These are phyloP conservation scores for Thaleichthys pacificus DNA, from an alignment of 2,797 vertebrate species.

Conservation along the genomic window DNA sequence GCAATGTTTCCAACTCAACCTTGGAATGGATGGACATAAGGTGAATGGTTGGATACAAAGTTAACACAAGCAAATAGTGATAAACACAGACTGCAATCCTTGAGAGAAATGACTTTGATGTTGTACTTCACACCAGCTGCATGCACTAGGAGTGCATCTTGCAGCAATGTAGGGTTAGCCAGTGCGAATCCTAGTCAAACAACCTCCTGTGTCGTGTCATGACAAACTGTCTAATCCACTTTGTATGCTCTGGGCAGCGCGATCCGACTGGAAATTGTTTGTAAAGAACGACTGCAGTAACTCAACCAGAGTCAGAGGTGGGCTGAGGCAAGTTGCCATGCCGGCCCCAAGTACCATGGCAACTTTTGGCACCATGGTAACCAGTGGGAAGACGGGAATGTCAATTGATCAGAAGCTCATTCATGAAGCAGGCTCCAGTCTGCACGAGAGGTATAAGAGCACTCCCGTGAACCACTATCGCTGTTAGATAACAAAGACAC, in stretches of 20 bases:
- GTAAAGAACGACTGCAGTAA: neutral
- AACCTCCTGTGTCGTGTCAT: too few species aligned
- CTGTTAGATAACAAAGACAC: neutral
- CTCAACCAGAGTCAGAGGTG: neutral
- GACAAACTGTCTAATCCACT: neutral
- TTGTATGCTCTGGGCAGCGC: neutral
- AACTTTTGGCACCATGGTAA: slow-evolving; percentile 1
- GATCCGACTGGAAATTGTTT: neutral
- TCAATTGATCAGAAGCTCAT: neutral
- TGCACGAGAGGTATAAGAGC: neutral
- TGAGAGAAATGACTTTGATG: too few species aligned
- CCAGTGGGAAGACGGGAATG: slow-evolving; percentile 3
- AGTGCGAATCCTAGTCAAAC: neutral
- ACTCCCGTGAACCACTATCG: neutral
- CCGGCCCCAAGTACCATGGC: neutral
- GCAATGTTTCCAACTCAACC: too few species aligned
- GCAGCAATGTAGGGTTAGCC: too few species aligned
- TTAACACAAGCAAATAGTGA: too few species aligned
- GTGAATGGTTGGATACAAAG: too few species aligned
- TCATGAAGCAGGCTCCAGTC: slow-evolving; percentile 1
- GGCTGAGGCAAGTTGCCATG: neutral
- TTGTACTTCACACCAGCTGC: too few species aligned
- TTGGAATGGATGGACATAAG: too few species aligned
- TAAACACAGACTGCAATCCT: too few species aligned
- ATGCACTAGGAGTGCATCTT: too few species aligned